Evolutionary conservation across 2,888 invertebrate genomes (phyloP).

Genomic region (Sylvicola cinctus): DNA sequence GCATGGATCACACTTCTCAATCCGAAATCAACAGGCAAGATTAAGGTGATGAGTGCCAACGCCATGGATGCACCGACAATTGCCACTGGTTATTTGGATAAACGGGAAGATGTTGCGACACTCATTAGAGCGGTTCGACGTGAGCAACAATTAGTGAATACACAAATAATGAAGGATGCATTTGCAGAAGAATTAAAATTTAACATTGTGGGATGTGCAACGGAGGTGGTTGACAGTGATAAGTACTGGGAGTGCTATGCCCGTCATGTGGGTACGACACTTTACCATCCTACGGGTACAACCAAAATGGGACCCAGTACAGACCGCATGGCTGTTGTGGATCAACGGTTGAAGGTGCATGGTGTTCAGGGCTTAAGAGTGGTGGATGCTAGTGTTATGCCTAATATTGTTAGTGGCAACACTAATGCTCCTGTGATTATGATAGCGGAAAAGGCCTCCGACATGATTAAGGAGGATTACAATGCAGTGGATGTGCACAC

Average conservation of each 20-base stretch:
- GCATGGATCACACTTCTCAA: conserved; percentile 15
- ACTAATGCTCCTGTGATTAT: conserved; percentile 39
- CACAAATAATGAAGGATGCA: conserved; percentile 21
- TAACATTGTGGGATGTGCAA: conserved; percentile 59
- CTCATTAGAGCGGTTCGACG: conserved; percentile 29
- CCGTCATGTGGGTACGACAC: conserved; percentile 53
- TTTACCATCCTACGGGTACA: conserved; percentile 52
- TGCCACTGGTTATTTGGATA: conserved; percentile 40
- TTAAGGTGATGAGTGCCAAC: conserved; percentile 30
- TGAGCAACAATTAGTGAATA: conserved; percentile 18
- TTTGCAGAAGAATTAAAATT: conserved; percentile 33
- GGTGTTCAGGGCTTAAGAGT: conserved; percentile 33
- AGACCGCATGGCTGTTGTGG: conserved; percentile 30
- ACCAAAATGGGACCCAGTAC: conserved; percentile 35
- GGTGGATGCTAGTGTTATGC: conserved; percentile 46
- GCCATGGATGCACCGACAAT: conserved; percentile 38
- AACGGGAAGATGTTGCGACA: conserved; percentile 32
- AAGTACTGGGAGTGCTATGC: conserved; percentile 75
- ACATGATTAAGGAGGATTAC: conserved; percentile 34
- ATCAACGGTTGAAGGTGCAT: conserved; percentile 31
- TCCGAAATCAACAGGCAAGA: conserved; percentile 29
- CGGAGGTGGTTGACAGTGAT: conserved; percentile 44
- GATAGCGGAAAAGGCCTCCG: conserved; percentile 44
- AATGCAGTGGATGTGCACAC: too few relatives aligned
- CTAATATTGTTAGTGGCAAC: conserved; percentile 36